Evolutionary conservation across 2,888 invertebrate species (phyloP).

Genomic region (Molorchus minor): DNA sequence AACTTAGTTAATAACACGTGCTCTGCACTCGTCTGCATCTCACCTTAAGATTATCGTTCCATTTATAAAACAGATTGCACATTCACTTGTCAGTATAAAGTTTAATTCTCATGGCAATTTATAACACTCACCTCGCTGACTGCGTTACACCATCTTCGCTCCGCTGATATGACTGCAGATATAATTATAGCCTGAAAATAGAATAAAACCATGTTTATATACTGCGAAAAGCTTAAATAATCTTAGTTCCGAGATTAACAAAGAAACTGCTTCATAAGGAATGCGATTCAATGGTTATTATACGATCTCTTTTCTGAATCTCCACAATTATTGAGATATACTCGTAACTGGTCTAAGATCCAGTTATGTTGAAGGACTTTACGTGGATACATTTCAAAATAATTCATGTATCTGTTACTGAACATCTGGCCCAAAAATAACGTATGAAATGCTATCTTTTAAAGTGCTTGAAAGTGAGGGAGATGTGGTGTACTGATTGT

Average conservation of each 20-base stretch:
- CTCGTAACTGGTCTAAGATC: neutral
- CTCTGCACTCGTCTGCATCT: no score
- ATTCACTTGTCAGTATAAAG: neutral
- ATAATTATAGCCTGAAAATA: conserved; percentile 42
- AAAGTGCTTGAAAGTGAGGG: neutral
- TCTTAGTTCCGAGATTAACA: neutral
- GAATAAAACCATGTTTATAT: conserved; percentile 1
- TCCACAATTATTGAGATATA: neutral
- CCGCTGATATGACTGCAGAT: conserved; percentile 37
- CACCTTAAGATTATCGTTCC: no score
- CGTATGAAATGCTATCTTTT: neutral
- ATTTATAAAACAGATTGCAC: no score
- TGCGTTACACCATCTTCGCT: conserved; percentile 40
- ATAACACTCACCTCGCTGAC: conserved; percentile 40
- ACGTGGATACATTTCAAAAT: neutral
- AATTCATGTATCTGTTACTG: neutral
- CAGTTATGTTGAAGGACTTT: neutral
- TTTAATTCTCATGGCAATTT: neutral
- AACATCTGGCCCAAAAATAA: neutral
- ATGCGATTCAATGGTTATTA: conserved; percentile 1
- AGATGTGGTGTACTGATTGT: neutral
- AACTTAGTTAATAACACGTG: no score
- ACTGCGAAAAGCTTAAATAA: neutral
- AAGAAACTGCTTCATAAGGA: neutral
- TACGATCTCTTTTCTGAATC: neutral